A percentile compares a stretch with the other conserved stretches of the same genome.
These are phyloP conservation scores for Cololabis saira DNA, from an alignment of 2,113 vertebrate genomes.

Conservation along the genomic window DNA sequence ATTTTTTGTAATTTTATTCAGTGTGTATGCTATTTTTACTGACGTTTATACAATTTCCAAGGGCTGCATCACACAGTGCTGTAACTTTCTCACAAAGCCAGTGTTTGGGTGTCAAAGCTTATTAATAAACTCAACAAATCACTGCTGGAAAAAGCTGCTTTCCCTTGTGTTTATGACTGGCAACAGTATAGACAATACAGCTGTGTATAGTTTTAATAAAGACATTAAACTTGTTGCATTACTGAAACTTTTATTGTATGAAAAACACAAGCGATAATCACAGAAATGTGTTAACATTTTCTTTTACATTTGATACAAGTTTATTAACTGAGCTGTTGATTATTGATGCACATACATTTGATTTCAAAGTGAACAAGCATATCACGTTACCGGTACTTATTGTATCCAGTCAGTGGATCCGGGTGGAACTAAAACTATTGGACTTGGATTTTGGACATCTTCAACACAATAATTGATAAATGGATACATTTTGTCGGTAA, in stretches of 20 bases:
- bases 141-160: too few species aligned
- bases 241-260: conserved; percentile 25
- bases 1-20: not conserved
- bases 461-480: conserved; percentile 64
- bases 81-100: not conserved
- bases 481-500: conserved; percentile 52
- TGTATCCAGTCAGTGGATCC: conserved; percentile 56
- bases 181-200: too few species aligned
- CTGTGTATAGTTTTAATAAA: not conserved
- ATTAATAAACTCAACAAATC: too few species aligned
- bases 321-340: not conserved
- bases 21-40: not conserved
- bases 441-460: not conserved
- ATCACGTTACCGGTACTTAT: not conserved
- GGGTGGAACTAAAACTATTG: conserved; percentile 26
- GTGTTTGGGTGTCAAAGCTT: too few species aligned
- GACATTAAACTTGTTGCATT: not conserved
- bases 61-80: not conserved
- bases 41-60: conserved; percentile 8
- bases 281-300: not conserved
- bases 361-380: not conserved
- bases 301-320: not conserved
- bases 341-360: not conserved
- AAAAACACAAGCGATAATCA: not conserved
- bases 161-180: too few species aligned